These are phyloP conservation scores for Oreocharis arfaki DNA, from an alignment of 2,113 vertebrate genomes.

Conservation along the genomic window DNA sequence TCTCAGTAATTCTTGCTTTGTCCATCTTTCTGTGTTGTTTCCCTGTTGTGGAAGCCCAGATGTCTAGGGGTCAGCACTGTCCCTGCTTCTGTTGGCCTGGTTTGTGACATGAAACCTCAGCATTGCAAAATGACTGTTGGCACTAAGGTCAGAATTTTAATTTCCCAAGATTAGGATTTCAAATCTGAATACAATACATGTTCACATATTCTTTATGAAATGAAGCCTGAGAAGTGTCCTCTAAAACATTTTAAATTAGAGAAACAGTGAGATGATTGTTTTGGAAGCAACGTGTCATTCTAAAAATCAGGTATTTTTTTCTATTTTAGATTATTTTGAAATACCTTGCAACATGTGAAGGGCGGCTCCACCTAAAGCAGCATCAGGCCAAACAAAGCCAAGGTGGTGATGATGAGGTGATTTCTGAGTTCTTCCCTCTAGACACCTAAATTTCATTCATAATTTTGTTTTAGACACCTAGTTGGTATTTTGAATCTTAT, in stretches of 20 bases:
- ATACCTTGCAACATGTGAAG: neutral
- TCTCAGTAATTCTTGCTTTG: neutral
- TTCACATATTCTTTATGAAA: neutral
- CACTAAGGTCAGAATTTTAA: neutral
- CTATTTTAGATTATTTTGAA: neutral
- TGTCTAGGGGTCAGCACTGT: neutral
- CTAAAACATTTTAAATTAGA: neutral
- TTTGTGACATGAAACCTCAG: neutral
- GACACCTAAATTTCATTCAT: neutral
- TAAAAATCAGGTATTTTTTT: neutral
- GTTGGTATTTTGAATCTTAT: neutral
- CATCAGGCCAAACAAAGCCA: neutral
- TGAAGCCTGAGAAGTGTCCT: neutral
- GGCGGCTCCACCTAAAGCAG: neutral
- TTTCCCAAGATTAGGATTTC: neutral
- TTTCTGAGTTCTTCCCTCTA: neutral
- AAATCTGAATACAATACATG: neutral
- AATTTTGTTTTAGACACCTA: neutral
- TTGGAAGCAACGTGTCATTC: neutral
- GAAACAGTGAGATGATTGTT: neutral
- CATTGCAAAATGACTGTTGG: neutral
- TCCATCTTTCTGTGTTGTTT: neutral
- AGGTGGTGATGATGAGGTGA: neutral
- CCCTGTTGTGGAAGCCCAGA: neutral
- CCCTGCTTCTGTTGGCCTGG: neutral